These are phyloP conservation scores for Buteo buteo DNA, from an alignment of 2,113 vertebrate species.

Conservation along the genomic window DNA sequence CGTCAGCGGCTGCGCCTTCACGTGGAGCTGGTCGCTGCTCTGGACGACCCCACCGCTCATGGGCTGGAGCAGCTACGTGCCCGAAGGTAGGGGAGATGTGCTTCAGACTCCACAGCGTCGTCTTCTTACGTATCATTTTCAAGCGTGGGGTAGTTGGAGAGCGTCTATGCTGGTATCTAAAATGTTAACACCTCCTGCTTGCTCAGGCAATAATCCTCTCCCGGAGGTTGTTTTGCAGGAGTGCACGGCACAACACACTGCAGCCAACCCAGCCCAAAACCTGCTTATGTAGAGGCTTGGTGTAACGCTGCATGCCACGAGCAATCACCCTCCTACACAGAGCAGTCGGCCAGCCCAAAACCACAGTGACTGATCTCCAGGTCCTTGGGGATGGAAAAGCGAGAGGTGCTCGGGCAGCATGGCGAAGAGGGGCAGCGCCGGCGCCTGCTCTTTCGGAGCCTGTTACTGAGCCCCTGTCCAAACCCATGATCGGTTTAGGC, in stretches of 20 bases:
- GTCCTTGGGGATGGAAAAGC: background rate
- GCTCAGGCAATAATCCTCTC: background rate
- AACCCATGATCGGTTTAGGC: rapidly evolving
- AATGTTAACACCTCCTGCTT: background rate
- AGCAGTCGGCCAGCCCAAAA: background rate
- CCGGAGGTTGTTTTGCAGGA: rapidly evolving
- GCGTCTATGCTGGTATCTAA: background rate
- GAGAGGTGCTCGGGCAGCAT: background rate
- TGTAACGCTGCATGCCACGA: rapidly evolving
- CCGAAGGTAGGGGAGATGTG: slow-evolving; percentile 45
- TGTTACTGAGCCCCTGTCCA: background rate
- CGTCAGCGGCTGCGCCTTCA: slow-evolving; percentile 49
- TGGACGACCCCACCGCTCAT: slow-evolving; percentile 63
- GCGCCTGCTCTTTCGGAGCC: background rate
- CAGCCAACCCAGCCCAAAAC: background rate
- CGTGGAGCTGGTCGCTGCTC: slow-evolving; percentile 61
- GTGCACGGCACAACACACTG: background rate
- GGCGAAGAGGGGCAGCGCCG: rapidly evolving
- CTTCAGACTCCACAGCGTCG: rapidly evolving
- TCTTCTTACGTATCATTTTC: rapidly evolving
- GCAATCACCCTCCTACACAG: background rate
- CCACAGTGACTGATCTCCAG: rapidly evolving
- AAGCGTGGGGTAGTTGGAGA: background rate
- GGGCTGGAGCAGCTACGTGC: slow-evolving; percentile 72
- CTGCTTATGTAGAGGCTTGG: too few species aligned